Conservation (phyloP, 92 coral and sea anemone species). For the Palythoa grandiflora region DNA sequence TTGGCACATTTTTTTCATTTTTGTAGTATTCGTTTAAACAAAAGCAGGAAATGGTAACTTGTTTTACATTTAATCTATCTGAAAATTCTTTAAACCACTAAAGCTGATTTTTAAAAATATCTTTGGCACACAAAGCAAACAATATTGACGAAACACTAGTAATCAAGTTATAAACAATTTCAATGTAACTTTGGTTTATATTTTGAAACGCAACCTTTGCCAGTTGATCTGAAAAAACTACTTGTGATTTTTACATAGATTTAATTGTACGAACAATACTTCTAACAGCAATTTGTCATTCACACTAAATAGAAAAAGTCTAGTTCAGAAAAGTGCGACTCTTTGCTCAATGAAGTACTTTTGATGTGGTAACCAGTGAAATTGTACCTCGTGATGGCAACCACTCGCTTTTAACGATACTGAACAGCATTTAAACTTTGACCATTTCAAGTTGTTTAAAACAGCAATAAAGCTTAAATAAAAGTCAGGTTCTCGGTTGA, state of each 20-base stretch:
- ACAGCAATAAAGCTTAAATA: neutral
- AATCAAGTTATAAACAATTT: neutral
- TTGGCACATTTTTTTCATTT: neutral
- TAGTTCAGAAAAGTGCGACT: neutral
- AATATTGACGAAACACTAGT: neutral
- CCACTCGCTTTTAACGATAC: neutral
- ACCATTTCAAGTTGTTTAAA: neutral
- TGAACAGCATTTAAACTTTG: neutral
- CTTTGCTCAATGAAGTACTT: neutral
- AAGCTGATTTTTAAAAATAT: neutral
- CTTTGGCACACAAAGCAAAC: neutral
- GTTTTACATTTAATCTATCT: neutral
- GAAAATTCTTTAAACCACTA: neutral
- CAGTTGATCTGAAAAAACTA: too few relatives aligned
- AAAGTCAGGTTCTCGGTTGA: too few relatives aligned
- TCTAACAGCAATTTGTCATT: neutral
- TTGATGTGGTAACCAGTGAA: neutral
- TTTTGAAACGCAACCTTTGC: too few relatives aligned
- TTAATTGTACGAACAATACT: too few relatives aligned
- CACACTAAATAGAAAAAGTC: neutral
- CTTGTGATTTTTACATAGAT: neutral
- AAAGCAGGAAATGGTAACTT: neutral
- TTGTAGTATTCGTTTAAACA: neutral
- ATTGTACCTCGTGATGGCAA: neutral
- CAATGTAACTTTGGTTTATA: too few relatives aligned